Conservation (phyloP, 2,797 vertebrate species). For the Gorsachius magnificus region DNA sequence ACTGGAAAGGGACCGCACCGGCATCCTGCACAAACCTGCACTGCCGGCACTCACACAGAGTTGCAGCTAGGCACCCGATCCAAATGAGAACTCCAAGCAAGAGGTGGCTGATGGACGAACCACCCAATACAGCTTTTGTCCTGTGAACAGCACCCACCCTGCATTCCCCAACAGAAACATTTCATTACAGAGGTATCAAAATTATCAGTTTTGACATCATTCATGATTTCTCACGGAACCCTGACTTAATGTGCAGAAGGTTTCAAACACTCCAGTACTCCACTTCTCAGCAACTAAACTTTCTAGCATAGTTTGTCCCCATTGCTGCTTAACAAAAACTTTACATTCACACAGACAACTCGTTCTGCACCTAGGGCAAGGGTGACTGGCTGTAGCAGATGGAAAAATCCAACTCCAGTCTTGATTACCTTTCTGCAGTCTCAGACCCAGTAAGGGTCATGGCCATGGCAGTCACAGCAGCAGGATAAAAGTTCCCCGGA, state of each 20-base stretch:
- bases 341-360: neutral
- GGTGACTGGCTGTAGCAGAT: neutral
- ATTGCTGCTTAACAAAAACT: neutral
- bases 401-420: neutral
- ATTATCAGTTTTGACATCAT: neutral
- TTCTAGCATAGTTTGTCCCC: neutral
- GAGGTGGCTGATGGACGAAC: neutral
- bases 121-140: neutral
- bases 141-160: neutral
- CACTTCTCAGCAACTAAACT: neutral
- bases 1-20: neutral
- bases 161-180: neutral
- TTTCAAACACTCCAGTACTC: neutral
- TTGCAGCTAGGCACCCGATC: neutral
- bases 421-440: neutral
- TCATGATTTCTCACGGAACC: accelerated
- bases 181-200: neutral
- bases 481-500: neutral
- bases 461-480: neutral
- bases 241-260: neutral
- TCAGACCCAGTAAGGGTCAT: neutral
- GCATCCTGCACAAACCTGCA: neutral
- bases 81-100: neutral
- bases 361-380: neutral
- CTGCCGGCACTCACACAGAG: neutral